Base-by-base conservation (phyloP, 2,888 invertebrate species). In the Drosophila pseudotalamancana region DNA sequence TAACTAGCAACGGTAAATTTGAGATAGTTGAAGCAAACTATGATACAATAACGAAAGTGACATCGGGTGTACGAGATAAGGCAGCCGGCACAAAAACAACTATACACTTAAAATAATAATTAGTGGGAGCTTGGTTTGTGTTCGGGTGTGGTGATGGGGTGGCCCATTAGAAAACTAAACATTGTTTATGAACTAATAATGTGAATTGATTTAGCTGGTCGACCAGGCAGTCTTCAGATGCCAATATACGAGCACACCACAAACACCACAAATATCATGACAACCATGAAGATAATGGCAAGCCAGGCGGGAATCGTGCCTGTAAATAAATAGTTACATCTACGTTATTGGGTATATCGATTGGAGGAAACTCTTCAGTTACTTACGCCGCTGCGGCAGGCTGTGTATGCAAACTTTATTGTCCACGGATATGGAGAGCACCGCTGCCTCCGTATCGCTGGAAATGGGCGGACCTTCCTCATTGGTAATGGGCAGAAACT, bases 401-500 rank as follows among this genome's bases (percentile, higher is more conserved):
- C 95, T 95, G 92, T 97, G 97, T 89, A 98, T 95, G 91, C 96
- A 95, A 77, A 98, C 95, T 92, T 95, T 95, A 92, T 98, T 98
- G 93, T 99, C 99, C 31, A 98, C 97, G 21, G 98, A 98, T 88
- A 99, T 97, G 90, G 98, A 98, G 73, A 99, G 93, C 73, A 98
- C 95, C 37, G 98, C 97, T 51, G 97, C 96, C 91, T 97, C 97
- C 42, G 95, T 93, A 87, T 95, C 94, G 87, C 94, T 94, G 14
- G 95, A 94, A 63, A 96, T 94, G 37, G 95, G 93, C 39, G 95
- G 94, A 19, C 94, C 94, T 90, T 96, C 95, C 70, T 93, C 91
- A 84, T 93, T 93, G 9, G 92, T 92, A 65, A 94, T 93, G 23
- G 97, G 97, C 82, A 99, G 92, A 92, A 99, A 99, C 92, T 97